Evolutionary conservation across 2,888 invertebrate genomes (phyloP).

Genomic region (Tolmerus cingulatus): DNA sequence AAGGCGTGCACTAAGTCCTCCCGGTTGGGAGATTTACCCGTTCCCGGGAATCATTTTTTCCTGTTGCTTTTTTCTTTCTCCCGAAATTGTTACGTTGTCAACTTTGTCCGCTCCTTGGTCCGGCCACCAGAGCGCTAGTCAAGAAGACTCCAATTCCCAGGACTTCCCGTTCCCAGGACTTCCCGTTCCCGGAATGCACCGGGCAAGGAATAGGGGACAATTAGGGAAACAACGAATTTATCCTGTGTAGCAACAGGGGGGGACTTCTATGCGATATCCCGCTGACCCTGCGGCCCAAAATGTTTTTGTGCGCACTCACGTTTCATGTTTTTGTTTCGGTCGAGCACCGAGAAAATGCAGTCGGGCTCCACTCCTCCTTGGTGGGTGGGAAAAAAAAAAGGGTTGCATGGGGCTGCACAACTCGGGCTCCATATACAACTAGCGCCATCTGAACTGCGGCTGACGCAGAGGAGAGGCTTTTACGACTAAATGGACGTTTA

Average conservation of each 20-base stretch:
- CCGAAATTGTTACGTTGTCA: neutral
- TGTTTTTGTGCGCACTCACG: neutral
- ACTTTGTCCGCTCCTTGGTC: neutral
- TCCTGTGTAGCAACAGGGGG: neutral
- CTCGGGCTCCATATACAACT: neutral
- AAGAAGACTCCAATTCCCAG: neutral
- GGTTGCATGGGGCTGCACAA: neutral
- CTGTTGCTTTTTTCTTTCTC: neutral
- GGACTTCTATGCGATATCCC: neutral
- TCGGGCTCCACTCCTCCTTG: neutral
- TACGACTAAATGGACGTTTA: neutral
- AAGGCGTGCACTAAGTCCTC: neutral
- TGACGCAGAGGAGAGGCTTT: neutral
- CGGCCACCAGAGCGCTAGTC: neutral
- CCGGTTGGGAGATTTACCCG: neutral
- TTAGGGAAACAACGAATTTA: neutral
- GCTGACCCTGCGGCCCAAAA: neutral
- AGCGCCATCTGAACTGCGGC: neutral
- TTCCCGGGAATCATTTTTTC: neutral
- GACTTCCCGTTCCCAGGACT: neutral
- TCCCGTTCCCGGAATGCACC: neutral
- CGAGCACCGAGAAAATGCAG: neutral
- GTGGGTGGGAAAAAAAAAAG: neutral
- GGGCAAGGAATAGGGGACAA: neutral
- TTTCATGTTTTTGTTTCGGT: neutral